These are phyloP conservation scores for Petrophora chlorosata DNA, from an alignment of 2,888 invertebrate genomes.

Conservation along the genomic window DNA sequence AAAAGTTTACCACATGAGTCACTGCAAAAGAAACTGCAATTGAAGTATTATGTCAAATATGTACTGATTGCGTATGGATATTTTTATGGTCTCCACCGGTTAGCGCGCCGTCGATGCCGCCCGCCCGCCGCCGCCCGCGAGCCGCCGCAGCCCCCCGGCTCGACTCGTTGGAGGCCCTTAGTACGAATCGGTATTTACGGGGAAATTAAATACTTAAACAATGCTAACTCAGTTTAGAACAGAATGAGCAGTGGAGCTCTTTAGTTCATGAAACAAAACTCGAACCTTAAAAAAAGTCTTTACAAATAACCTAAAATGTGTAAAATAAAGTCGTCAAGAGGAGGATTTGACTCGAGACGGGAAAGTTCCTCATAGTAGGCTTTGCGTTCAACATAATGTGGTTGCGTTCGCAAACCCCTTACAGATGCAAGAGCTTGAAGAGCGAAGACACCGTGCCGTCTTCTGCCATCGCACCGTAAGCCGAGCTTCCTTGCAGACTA, in stretches of 20 bases:
- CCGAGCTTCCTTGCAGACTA: conserved; percentile 41
- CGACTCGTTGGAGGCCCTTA: conserved; percentile 80
- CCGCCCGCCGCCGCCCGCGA: conserved; percentile 66
- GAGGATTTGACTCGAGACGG: conserved; percentile 74
- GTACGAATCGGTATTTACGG: conserved; percentile 83
- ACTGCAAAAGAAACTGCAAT: conserved; percentile 76
- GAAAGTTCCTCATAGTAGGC: conserved; percentile 73
- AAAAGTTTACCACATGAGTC: conserved; percentile 29
- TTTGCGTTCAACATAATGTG: conserved; percentile 82
- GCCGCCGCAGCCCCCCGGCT: conserved; percentile 67
- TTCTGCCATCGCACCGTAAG: conserved; percentile 40
- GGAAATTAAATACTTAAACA: conserved; percentile 80
- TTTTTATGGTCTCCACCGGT: conserved; percentile 82
- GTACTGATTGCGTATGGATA: conserved; percentile 84
- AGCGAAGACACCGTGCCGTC: conserved; percentile 42
- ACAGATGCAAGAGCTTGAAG: conserved; percentile 75
- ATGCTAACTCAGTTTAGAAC: conserved; percentile 69
- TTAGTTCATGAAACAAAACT: conserved; percentile 49
- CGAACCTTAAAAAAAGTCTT: conserved; percentile 38
- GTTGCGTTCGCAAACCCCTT: conserved; percentile 83
- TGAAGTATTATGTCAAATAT: conserved; percentile 74
- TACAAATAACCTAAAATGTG: conserved; percentile 35
- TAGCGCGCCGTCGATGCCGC: conserved; percentile 78
- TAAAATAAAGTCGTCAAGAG: conserved; percentile 61
- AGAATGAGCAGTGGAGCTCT: conserved; percentile 61